Conservation (phyloP, 1,140 invertebrate genomes). For the Rhopalosiphum maidis region DNA sequence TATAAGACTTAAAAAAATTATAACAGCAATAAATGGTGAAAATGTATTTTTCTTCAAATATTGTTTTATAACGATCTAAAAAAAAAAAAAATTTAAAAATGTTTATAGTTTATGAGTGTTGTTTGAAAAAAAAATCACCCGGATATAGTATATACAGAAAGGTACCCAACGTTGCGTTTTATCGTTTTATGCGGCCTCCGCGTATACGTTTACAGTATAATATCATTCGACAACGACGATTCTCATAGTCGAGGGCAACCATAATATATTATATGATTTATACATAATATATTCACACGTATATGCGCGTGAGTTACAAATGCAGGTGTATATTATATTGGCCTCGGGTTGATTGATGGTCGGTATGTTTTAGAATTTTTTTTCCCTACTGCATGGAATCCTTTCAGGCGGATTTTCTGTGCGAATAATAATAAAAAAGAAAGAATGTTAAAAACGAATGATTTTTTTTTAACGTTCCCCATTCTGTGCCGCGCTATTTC, state of each 20-base stretch:
- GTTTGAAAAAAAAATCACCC: too few relatives aligned
- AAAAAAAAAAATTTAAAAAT: too few relatives aligned
- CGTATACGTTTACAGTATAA: not conserved
- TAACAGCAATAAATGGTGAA: not conserved
- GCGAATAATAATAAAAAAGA: not conserved
- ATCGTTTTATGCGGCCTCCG: not conserved
- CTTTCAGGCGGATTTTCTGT: not conserved
- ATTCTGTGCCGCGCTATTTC: not conserved
- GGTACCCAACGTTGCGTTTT: not conserved
- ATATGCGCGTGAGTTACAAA: not conserved
- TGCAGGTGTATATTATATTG: not conserved
- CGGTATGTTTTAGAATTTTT: constrained; percentile 33
- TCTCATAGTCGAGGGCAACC: not conserved
- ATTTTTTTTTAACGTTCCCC: not conserved
- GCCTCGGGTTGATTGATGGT: constrained; percentile 32
- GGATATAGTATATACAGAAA: too few relatives aligned
- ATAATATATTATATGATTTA: constrained; percentile 12
- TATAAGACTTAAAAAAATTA: not conserved
- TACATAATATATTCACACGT: not conserved
- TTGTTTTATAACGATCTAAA: too few relatives aligned
- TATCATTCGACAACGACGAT: not conserved
- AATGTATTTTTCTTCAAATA: too few relatives aligned
- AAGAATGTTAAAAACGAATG: constrained; percentile 41
- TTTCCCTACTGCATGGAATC: not conserved
- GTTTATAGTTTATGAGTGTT: too few relatives aligned